A percentile compares a stretch with the other conserved stretches of the same genome.
phyloP scores from a whole-genome alignment of 2,113 vertebrate genomes.

The Circaetus gallicus region DNA sequence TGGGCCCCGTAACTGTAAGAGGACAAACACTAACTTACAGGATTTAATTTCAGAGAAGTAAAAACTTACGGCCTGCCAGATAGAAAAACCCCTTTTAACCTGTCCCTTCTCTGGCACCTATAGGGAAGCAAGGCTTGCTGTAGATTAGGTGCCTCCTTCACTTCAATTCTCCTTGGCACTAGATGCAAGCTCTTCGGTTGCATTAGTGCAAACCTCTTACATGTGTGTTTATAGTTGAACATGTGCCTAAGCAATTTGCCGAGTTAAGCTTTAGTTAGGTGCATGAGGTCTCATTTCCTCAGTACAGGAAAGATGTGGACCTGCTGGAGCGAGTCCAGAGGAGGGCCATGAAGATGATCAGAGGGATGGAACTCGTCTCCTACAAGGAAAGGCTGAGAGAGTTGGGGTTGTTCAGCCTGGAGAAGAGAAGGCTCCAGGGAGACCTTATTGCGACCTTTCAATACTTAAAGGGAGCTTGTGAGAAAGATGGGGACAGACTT shows the following conservation, averaged over 20 bases:
- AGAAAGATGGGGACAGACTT: background rate
- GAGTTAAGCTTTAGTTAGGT: background rate
- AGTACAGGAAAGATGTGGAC: background rate
- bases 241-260: background rate
- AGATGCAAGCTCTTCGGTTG: background rate
- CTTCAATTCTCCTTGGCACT: background rate
- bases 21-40: background rate
- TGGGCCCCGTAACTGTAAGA: background rate
- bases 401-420: background rate
- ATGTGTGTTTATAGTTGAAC: background rate
- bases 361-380: background rate
- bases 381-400: background rate
- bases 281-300: background rate
- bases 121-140: background rate
- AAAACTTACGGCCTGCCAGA: background rate
- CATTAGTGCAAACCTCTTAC: background rate
- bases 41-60: background rate
- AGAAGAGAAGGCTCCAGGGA: background rate
- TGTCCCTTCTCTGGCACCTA: background rate
- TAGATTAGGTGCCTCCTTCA: background rate
- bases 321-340: background rate
- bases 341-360: background rate
- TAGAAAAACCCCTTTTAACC: background rate
- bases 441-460: background rate
- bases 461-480: background rate